phyloP scores from a whole-genome alignment of 2,797 vertebrate species.

The Gobio occitaniae region DNA sequence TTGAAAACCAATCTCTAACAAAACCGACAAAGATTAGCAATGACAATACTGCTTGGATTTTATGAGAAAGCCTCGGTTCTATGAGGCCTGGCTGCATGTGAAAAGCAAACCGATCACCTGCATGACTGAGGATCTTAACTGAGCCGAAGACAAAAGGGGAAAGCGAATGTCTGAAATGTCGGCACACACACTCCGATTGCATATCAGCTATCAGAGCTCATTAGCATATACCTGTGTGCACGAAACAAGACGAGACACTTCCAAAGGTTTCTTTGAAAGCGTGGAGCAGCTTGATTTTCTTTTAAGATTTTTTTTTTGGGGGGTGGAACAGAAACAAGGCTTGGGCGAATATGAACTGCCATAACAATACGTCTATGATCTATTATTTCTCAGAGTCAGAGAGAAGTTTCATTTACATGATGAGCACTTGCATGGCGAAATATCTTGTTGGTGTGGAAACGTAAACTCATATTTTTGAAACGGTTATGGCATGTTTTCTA shows the following conservation, averaged over 20 bases:
- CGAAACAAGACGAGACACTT: constrained; percentile 34
- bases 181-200: background rate
- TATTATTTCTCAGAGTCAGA: constrained; percentile 34
- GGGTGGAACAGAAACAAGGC: constrained; percentile 3
- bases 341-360: background rate
- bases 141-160: constrained; percentile 15
- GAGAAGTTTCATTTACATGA: constrained; percentile 37
- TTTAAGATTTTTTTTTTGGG: constrained; percentile 9
- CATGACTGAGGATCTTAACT: constrained; percentile 25
- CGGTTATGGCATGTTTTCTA: background rate
- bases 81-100: constrained; percentile 8
- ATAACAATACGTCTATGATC: constrained; percentile 40
- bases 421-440: background rate
- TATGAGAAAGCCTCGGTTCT: background rate
- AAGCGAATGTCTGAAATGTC: constrained; percentile 10
- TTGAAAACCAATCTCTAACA: constrained; percentile 16
- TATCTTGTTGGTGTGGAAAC: background rate
- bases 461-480: background rate
- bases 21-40: constrained; percentile 8
- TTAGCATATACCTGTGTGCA: constrained; percentile 27
- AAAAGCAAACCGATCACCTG: constrained; percentile 36
- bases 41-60: background rate
- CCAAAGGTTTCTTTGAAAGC: constrained; percentile 39
- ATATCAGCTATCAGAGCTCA: constrained; percentile 28
- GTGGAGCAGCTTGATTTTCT: constrained; percentile 25